Base-by-base conservation (phyloP, 2,888 invertebrate species). In the Lapara coniferarum region DNA sequence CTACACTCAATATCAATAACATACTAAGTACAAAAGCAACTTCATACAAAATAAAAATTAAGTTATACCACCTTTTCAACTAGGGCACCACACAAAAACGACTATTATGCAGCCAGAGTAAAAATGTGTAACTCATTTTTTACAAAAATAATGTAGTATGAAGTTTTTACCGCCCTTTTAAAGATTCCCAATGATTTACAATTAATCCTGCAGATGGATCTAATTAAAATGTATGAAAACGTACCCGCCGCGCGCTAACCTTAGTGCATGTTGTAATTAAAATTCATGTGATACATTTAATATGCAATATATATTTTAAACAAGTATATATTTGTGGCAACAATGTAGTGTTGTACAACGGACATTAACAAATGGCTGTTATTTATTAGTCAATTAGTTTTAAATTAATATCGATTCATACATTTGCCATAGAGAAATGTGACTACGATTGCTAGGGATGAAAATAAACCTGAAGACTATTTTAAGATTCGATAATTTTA, bases 361-460 rank as follows among this genome's bases (percentile, higher is more conserved):
- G 63, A 49, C 19, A 63, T 63, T 19, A 63, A 49, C 63, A 63
- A 63, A 63, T 46, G 59, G 46, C 16, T 63, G 46, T 63, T 63
- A 63, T 49, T 46, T 46, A 63, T 63, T 63, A 63, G 49, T 63
- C 63, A 46, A 68, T 56, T 55, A 56, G 57, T 56, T 56, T 44
- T 16, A 68, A 57, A 56, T 57, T 57, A 57, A 56, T 55, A 55
- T 46, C 16, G 59, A 46, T 63, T 55, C 19, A 25, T 25, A 25
- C 69, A 16, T 53, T 70, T 71, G 73, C 71, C 69, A 58, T 71
- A 70, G 51, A 70, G 67, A 55, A 19, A 55, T 57, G 56, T 70
- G 68, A 63, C 49, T 63, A 49, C 63, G 4, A 16, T 49, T 63
- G 19, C 63, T 63, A 49, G n/a, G 46, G 12, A 63, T 63, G 49